A percentile compares a stretch with the other conserved stretches of the same genome.
Evolutionary conservation across 2,113 vertebrate species (phyloP).

Genomic region (Chloroceryle aenea): DNA sequence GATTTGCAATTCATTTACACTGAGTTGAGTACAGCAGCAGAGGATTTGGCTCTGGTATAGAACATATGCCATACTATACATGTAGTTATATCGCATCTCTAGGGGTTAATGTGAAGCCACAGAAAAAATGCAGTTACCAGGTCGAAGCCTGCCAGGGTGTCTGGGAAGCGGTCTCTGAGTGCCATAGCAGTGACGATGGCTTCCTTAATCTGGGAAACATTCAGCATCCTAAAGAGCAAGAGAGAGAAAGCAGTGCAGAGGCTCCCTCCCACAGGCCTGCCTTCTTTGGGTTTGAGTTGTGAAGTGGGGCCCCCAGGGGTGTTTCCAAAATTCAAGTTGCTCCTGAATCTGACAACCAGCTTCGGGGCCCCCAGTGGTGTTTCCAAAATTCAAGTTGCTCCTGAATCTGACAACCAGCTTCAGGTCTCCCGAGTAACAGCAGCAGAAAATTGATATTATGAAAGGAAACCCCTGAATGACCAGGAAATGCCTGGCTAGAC

Average conservation of each 20-base stretch:
- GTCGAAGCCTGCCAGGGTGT: conserved; percentile 89
- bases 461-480: conserved; percentile 34
- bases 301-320: background rate
- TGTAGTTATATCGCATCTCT: background rate
- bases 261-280: background rate
- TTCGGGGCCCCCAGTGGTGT: background rate
- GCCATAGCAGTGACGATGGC: conserved; percentile 77
- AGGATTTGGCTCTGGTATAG: background rate
- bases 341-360: conserved; percentile 35
- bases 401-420: conserved; percentile 25
- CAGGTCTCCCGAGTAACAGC: background rate
- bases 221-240: conserved; percentile 74
- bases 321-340: background rate
- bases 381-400: background rate
- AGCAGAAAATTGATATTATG: background rate
- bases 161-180: conserved; percentile 81
- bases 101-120: background rate
- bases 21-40: background rate
- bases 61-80: background rate
- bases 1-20: background rate
- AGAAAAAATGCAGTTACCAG: conserved; percentile 78
- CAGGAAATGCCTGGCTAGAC: conserved; percentile 56
- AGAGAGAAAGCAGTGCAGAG: conserved; percentile 15
- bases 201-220: conserved; percentile 67
- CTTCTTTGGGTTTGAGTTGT: background rate